Percentiles rank a stretch among this genome's conserved stretches.
Conservation (phyloP, 30 jellyfish, hydroid and myxozoan species). For the Clytia hemisphaerica region DNA sequence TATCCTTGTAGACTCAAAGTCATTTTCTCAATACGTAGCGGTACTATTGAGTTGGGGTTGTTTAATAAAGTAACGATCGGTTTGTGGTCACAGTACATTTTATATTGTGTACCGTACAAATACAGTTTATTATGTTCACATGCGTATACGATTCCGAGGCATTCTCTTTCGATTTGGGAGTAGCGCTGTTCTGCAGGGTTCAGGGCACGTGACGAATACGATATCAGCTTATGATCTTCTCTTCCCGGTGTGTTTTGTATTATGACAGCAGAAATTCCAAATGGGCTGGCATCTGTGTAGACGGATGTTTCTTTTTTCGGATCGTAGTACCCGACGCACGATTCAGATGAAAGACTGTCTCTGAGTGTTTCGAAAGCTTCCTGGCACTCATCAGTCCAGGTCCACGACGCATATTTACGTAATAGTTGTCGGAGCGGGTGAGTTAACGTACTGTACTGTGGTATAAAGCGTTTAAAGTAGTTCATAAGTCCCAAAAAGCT, state of each 20-base stretch:
- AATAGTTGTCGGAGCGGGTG: constrained; percentile 18
- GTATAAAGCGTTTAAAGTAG: constrained; percentile 27
- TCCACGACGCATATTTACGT: constrained; percentile 7
- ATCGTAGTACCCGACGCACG: constrained; percentile 41
- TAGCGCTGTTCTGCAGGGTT: constrained; percentile 37
- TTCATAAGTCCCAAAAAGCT: constrained; percentile 35
- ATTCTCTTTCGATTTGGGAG: constrained; percentile 63
- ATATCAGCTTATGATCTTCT: constrained; percentile 28
- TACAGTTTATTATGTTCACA: too few relatives aligned
- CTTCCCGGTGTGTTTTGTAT: constrained; percentile 25
- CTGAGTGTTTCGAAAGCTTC: constrained; percentile 5
- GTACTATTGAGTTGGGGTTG: too few relatives aligned
- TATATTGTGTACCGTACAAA: too few relatives aligned
- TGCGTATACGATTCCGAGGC: constrained; percentile 31
- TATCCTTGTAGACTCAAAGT: too few relatives aligned
- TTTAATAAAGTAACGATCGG: too few relatives aligned
- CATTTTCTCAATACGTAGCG: too few relatives aligned
- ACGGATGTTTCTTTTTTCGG: constrained; percentile 31
- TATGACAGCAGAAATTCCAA: constrained; percentile 43
- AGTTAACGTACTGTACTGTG: constrained; percentile 12
- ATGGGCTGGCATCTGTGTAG: constrained; percentile 42
- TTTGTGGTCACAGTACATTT: too few relatives aligned
- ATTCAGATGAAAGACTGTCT: constrained; percentile 20
- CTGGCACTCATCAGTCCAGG: constrained; percentile 34
- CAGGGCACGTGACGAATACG: constrained; percentile 47